Base-by-base conservation (phyloP, 2,888 invertebrate genomes). In the Lasius fuliginosus region DNA sequence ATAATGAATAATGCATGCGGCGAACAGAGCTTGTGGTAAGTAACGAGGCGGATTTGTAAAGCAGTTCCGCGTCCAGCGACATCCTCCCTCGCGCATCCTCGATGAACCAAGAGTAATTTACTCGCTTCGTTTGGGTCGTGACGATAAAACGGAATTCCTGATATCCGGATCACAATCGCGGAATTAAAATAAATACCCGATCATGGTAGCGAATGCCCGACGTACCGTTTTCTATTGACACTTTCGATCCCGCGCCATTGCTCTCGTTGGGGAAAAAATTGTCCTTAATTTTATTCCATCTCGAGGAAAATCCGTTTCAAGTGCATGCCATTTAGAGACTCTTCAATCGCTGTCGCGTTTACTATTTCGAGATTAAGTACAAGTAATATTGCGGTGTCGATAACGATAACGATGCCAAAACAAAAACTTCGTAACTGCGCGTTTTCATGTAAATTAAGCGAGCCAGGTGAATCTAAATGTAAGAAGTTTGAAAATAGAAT, bases 21-120 rank as follows among this genome's bases (percentile, higher is more conserved):
- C 49, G 67, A 84, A 84, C 86, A 27, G 60, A 86, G 86, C 88
- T 87, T 87, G 89, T 83, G 90, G 88, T 90, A 90, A 90, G 90
- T 90, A 90, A 90, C 90, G 90, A 90, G 90, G 73, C 74, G 90
- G 87, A 90, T 90, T 90, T 90, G 90, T 90, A 90, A 90, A 90
- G 87, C 90, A 87, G 84, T 65, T 74, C 77, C 73, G 58, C 79
- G 68, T 60, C 36, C 46, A 40, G 46, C 42, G 33, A 40, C 36
- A 76, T 36, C 36, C 36, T 36, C 68, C 76, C 18, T 40, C 56
- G 65, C 79, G 62, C 53, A 64, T 53, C 58, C 73, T 60, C 86
- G 83, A 86, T 86, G 88, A 89, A 87, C 83, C 84, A 76, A 83
- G 84, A 90, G 87, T 90, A 87, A 90, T 90, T 90, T 87, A 84